Base-by-base conservation (phyloP, 2,113 vertebrate genomes). In the Cynoglossus semilaevis region DNA sequence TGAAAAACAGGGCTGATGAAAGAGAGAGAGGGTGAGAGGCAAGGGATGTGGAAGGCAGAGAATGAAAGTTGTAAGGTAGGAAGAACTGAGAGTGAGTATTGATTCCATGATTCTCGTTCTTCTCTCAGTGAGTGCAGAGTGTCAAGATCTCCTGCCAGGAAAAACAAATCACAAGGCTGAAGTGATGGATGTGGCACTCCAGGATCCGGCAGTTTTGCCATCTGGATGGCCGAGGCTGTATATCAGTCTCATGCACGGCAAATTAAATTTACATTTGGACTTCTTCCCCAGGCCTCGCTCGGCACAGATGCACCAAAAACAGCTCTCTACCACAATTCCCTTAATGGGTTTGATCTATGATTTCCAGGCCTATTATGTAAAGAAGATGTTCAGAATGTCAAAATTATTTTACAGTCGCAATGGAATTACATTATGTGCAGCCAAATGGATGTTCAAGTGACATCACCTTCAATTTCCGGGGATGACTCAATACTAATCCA, bases 171-270 rank as follows among this genome's bases (percentile, higher is more conserved):
- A 88, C 90, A 85, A 83, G 82, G 76, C 86, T 72, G 53, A 47
- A 81, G 85, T 94, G 91, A 92, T 93, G 92, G 89, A 92, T 90
- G 85, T 90, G 87, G 86, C 79, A 78, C 78, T 84, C 86, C 85
- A 10, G 13, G 91, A 88, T 90, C 81, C 78, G 73, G 83, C 86
- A 68, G 67, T 84, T 74, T 75, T 80, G 67, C 80, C 88, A 72
- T 91, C 87, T 92, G 88, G 91, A 84, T 72, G 89, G 77, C 57
- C 70, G 84, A 84, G 90, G 83, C 87, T 58, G 57, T 85, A 90
- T 80, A 86, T 88, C 85, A 88, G 80, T 76, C 84, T 88, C 84
- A 85, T 88, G 88, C 74, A 73, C 72, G 44, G 67, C 88, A 89
- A 91, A 91, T 91, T 87, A 83, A 84, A 89, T 90, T 88, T 89